Evolutionary conservation across 2,797 vertebrate species (phyloP), one percentile per base, ranked within the genome.

Genomic region (Gambusia yucatana): DNA sequence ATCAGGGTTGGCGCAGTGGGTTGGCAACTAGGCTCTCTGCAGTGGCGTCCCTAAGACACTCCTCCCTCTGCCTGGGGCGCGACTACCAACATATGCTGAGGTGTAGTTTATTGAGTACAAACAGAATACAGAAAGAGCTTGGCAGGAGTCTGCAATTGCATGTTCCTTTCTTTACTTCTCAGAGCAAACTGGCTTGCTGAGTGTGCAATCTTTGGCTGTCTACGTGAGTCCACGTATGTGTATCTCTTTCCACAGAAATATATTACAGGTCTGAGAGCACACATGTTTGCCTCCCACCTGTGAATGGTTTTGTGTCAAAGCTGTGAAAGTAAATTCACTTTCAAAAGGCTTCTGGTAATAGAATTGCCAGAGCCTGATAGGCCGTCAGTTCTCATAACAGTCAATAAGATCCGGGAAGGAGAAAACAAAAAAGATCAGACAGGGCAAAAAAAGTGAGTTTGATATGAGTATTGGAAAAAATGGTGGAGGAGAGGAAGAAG

Each of bases 1-100:
- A 88, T 91, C 85, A 63, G 86, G 83, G 86, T 73, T 94, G 91
- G 91, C 65, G 92, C 94, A 94, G 92, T 92, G 90, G 86, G 88
- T 91, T 94, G 93, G 92, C 92, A 94, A 74, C 84, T 77, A 88
- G 87, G 84, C 84, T 86, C 82, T 92, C 94, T 94, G 92, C 94
- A 94, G 93, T 89, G 85, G 88, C 78, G 81, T 86, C 89, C 67
- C 80, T 10, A 72, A 83, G 88, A 86, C 75, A 83, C 89, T 84
- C 88, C 91, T 87, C 86, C 84, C 71, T 72, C 73, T 87, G 88
- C 88, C 73, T 75, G 72, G 74, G 78, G 82, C 43, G 2, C 82
- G 73, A 90, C 83, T 65, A 88, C 85, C 79, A 63, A 82, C 81
- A 85, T 90, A 84, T 86, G 84, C 89, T 87, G 83, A 91, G 88